Conservation (phyloP, 2,888 invertebrate genomes). For the Gymnoscelis rufifasciata region DNA sequence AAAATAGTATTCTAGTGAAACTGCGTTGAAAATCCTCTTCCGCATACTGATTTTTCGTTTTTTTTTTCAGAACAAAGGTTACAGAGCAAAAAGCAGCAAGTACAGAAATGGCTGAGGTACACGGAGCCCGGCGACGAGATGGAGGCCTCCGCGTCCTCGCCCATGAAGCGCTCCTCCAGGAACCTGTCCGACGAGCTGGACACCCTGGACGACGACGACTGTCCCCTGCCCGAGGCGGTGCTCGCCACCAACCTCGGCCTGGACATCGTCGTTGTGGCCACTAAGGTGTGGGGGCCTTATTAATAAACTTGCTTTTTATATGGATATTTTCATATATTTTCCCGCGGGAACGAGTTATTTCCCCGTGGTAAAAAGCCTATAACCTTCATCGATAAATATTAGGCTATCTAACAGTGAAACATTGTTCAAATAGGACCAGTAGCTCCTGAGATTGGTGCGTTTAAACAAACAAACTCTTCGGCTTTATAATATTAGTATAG, state of each 20-base stretch:
- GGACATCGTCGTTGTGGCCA: conserved; percentile 97
- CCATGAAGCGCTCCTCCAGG: conserved; percentile 87
- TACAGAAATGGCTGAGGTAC: conserved; percentile 96
- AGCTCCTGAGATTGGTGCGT: no score
- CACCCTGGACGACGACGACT: conserved; percentile 80
- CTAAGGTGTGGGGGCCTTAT: conserved; percentile 82
- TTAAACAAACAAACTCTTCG: no score
- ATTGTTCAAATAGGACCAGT: no score
- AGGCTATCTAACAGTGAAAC: no score
- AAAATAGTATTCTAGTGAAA: no score
- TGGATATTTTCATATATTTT: no score
- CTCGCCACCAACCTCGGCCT: conserved; percentile 95
- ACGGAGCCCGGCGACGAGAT: conserved; percentile 96
- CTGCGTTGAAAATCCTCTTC: no score
- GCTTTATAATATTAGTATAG: no score
- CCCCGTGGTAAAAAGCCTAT: no score
- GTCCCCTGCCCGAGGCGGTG: conserved; percentile 92
- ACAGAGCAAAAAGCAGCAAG: conserved; percentile 83
- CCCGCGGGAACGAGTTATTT: no score
- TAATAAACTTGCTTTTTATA: not conserved
- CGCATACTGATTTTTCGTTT: no score
- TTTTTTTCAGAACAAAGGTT: conserved; percentile 79
- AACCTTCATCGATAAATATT: no score
- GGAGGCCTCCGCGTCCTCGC: conserved; percentile 87
- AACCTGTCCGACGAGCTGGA: conserved; percentile 83